Evolutionary conservation across 2,888 invertebrate genomes (phyloP).

Genomic region (Uropetala carovei): DNA sequence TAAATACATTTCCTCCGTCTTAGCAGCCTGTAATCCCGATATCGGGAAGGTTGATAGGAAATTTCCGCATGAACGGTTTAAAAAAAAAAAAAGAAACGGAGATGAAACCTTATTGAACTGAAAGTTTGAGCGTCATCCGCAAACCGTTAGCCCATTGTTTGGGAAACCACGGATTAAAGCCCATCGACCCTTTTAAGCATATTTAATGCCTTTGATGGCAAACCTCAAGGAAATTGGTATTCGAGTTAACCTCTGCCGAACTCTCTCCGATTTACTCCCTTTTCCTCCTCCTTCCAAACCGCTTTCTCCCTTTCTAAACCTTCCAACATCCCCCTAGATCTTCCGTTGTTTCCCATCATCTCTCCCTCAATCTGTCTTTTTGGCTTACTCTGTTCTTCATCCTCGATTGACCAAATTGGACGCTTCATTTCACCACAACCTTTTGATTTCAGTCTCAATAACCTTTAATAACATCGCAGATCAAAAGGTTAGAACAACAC

Average conservation of each 20-base stretch:
- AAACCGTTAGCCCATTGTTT: not conserved
- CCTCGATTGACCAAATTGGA: not conserved
- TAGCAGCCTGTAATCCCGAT: too few relatives aligned
- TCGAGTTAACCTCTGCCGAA: not conserved
- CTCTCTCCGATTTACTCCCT: not conserved
- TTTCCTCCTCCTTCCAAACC: not conserved
- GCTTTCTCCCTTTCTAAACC: not conserved
- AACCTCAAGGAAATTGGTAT: slow-evolving; percentile 14
- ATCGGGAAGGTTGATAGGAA: too few relatives aligned
- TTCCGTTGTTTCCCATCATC: not conserved
- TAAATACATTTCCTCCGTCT: too few relatives aligned
- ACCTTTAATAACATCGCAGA: too few relatives aligned
- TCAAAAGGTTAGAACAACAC: too few relatives aligned
- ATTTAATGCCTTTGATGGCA: not conserved
- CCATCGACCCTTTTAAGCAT: not conserved
- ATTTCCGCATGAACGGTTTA: too few relatives aligned
- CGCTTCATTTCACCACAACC: not conserved
- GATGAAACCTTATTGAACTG: too few relatives aligned
- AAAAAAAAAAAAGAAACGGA: too few relatives aligned
- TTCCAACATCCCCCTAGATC: not conserved
- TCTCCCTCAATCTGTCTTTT: not conserved
- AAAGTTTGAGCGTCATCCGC: too few relatives aligned
- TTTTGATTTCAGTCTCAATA: too few relatives aligned
- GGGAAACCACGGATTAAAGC: not conserved
- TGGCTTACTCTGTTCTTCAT: not conserved